Evolutionary conservation across 1,140 invertebrate genomes (phyloP).

Genomic region (Zaprionus vittiger): DNA sequence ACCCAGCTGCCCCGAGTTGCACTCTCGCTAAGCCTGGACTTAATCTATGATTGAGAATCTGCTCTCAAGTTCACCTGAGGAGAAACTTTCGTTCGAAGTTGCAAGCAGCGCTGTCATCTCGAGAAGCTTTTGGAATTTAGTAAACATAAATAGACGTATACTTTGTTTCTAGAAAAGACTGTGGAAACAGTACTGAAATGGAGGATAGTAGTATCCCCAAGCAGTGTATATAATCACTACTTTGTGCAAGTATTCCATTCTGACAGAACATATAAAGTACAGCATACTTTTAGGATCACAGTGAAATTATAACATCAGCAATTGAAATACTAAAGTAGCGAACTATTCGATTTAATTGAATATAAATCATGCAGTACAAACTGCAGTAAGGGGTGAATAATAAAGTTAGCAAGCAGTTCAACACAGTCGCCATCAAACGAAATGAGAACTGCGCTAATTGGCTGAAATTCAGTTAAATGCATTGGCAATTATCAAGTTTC

Average conservation of each 20-base stretch:
- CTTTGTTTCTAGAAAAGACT: too few relatives aligned
- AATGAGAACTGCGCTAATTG: not conserved
- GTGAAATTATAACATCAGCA: not conserved
- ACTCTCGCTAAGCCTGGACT: conserved; percentile 4
- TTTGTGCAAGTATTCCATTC: too few relatives aligned
- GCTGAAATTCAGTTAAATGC: not conserved
- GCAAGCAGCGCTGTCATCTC: not conserved
- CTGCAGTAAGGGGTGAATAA: not conserved
- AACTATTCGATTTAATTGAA: not conserved
- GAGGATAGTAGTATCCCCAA: too few relatives aligned
- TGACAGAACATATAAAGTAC: too few relatives aligned
- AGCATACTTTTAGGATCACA: too few relatives aligned
- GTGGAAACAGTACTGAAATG: too few relatives aligned
- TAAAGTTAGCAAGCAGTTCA: not conserved
- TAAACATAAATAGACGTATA: not conserved
- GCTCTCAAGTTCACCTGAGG: not conserved
- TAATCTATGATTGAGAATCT: conserved; percentile 9
- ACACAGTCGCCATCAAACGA: not conserved
- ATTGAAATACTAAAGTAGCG: not conserved
- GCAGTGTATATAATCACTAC: too few relatives aligned
- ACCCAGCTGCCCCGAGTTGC: not conserved
- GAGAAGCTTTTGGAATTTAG: not conserved
- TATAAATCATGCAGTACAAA: not conserved
- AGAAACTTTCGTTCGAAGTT: not conserved
- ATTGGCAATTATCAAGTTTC: conserved; percentile 3